phyloP scores from a whole-genome alignment of 2,888 invertebrate species.

The Polydrusus tereticollis region DNA sequence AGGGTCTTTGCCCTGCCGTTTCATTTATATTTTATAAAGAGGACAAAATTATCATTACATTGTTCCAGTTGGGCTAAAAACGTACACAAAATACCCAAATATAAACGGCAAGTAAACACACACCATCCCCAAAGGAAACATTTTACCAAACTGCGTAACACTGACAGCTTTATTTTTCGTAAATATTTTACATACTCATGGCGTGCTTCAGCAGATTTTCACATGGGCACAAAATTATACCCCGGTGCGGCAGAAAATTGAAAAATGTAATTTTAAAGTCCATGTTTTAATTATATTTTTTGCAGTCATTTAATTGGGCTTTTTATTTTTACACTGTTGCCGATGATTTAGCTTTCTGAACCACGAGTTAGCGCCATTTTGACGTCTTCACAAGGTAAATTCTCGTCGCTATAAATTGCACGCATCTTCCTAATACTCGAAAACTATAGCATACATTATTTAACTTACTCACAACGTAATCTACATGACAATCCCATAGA shows the following conservation, averaged over 20 bases:
- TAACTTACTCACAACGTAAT: too few relatives aligned
- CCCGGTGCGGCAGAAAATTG: not conserved
- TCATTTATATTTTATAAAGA: too few relatives aligned
- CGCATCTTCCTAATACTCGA: too few relatives aligned
- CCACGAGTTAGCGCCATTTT: too few relatives aligned
- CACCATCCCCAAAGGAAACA: not conserved
- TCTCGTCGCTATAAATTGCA: too few relatives aligned
- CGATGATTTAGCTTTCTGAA: not conserved
- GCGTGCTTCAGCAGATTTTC: not conserved
- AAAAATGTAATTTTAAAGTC: not conserved
- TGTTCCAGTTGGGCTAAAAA: too few relatives aligned
- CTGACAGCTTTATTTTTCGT: not conserved
- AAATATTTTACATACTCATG: not conserved
- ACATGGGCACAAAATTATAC: not conserved
- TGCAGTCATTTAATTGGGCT: not conserved
- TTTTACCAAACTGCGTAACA: not conserved
- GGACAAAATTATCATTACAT: not conserved
- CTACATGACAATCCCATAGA: too few relatives aligned
- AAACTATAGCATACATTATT: too few relatives aligned
- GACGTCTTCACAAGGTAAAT: too few relatives aligned
- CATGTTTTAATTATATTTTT: not conserved
- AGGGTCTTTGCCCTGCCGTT: too few relatives aligned
- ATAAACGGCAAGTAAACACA: not conserved
- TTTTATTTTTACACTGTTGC: not conserved
- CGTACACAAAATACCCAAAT: too few relatives aligned